Conservation (phyloP, 2,797 vertebrate genomes). For the Babyrousa celebensis region DNA sequence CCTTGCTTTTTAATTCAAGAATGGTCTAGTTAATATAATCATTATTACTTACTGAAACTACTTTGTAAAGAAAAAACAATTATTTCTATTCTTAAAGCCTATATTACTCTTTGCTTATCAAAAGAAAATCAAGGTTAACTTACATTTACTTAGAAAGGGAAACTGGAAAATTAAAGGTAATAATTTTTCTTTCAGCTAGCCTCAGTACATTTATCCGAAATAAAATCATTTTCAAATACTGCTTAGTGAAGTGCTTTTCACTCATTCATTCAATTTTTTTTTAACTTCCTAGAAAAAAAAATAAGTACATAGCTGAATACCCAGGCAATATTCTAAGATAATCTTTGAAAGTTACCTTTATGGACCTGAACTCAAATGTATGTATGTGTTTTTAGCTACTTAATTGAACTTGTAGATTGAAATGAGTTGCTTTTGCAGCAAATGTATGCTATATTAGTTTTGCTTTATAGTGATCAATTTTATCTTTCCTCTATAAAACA, state of each 20-base stretch:
- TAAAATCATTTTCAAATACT: constrained; percentile 57
- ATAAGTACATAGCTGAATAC: background rate
- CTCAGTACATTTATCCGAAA: constrained; percentile 64
- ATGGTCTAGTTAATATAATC: background rate
- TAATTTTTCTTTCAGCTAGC: constrained; percentile 64
- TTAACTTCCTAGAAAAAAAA: background rate
- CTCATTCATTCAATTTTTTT: background rate
- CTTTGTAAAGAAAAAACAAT: background rate
- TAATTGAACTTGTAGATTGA: constrained; percentile 5
- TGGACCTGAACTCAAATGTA: background rate
- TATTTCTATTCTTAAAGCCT: background rate
- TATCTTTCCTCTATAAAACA: constrained; percentile 10
- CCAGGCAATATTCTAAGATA: background rate
- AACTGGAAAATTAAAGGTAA: constrained; percentile 74
- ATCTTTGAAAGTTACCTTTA: background rate
- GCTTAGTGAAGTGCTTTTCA: background rate
- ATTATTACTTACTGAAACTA: background rate
- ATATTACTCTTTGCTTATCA: background rate
- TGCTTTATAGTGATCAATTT: background rate
- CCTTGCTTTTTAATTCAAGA: constrained; percentile 46
- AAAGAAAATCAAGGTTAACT: constrained; percentile 1
- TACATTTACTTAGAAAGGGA: background rate
- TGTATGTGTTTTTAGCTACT: background rate
- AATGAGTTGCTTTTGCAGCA: background rate
- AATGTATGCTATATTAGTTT: background rate